Conservation (phyloP, 2,888 invertebrate genomes). For the Sinhomidia bicolor region DNA sequence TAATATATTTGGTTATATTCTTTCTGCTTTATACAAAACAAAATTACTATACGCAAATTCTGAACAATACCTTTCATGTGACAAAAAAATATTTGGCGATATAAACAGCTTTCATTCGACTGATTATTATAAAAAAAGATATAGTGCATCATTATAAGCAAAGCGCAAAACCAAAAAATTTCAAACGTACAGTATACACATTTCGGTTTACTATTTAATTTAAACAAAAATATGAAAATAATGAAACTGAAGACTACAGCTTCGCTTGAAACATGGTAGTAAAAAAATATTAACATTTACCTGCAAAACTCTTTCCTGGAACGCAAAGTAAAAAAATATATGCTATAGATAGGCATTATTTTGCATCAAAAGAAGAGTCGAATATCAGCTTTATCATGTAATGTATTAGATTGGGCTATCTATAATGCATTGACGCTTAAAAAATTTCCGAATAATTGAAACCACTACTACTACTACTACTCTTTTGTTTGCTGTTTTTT, state of each 20-base stretch:
- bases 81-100: slow-evolving; percentile 24
- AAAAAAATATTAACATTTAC: not conserved
- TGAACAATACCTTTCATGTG: slow-evolving; percentile 36
- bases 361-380: no score
- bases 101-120: slow-evolving; percentile 60
- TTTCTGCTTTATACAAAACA: not conserved
- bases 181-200: not conserved
- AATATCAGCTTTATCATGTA: no score
- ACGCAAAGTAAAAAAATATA: no score
- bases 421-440: no score
- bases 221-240: no score
- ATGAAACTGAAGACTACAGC: no score
- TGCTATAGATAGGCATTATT: no score
- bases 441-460: not conserved
- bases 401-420: no score
- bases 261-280: not conserved
- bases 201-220: not conserved
- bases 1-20: not conserved
- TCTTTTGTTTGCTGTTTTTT: not conserved
- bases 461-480: not conserved
- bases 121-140: slow-evolving; percentile 26
- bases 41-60: no score
- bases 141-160: not conserved
- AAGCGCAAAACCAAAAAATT: not conserved
- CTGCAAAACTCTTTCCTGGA: not conserved